phyloP scores from a whole-genome alignment of 2,888 invertebrate species.

The Eupeodes latifasciatus region DNA sequence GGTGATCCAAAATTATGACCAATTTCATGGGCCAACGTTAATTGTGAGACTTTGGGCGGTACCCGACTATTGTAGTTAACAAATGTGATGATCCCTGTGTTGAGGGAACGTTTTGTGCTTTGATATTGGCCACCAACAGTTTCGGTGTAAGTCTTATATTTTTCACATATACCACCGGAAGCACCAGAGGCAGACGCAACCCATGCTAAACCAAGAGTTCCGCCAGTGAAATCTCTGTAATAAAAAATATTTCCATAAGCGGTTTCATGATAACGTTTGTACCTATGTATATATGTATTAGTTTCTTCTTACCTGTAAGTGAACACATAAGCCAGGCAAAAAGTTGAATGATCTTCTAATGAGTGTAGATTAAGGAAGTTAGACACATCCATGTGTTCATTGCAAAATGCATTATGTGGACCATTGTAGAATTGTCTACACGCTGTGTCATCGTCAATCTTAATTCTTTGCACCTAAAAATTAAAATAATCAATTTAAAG shows the following conservation, averaged over 20 bases:
- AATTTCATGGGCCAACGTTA: constrained; percentile 98
- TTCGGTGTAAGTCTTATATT: constrained; percentile 98
- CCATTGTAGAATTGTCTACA: constrained; percentile 87
- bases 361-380: constrained; percentile 99
- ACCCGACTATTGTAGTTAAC: constrained; percentile 99
- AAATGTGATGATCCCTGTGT: constrained; percentile 99
- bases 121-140: constrained; percentile 97
- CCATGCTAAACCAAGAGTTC: constrained; percentile 99
- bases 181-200: constrained; percentile 99
- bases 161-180: constrained; percentile 99
- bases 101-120: constrained; percentile 96
- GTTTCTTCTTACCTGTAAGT: constrained; percentile 87
- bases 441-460: constrained; percentile 97
- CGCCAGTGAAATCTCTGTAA: constrained; percentile 96
- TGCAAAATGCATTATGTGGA: constrained; percentile 95
- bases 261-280: neutral
- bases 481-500: neutral
- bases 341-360: constrained; percentile 97
- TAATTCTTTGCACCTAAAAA: constrained; percentile 83
- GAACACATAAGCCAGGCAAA: constrained; percentile 99
- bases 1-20: constrained; percentile 99
- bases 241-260: constrained; percentile 38
- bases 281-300: neutral
- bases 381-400: constrained; percentile 99
- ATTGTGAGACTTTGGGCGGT: constrained; percentile 98